phyloP scores from a whole-genome alignment of 2,797 vertebrate genomes.

The Megalops cyprinoides region DNA sequence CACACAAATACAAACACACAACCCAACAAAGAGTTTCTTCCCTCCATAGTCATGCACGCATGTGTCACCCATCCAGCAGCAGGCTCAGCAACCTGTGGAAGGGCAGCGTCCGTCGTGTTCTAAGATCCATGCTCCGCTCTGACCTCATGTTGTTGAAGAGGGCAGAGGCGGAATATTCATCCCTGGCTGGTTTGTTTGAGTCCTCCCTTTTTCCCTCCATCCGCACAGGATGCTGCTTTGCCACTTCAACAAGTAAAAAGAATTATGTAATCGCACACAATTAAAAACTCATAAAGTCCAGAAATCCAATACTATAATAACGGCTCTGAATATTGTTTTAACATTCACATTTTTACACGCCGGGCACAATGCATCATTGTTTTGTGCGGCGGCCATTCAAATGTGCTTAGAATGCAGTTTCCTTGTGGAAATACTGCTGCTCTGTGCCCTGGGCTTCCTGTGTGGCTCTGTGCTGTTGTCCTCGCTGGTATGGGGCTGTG shows the following conservation, averaged over 20 bases:
- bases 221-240: not conserved
- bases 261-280: constrained; percentile 46
- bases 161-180: not conserved
- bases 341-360: not conserved
- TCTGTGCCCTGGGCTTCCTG: not conserved
- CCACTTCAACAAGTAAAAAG: not conserved
- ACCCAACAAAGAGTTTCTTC: not conserved
- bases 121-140: not conserved
- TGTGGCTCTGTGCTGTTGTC: not conserved
- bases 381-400: not conserved
- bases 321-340: constrained; percentile 38
- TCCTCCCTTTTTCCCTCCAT: constrained; percentile 9
- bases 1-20: constrained; percentile 25
- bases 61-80: not conserved
- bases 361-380: constrained; percentile 46
- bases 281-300: constrained; percentile 46
- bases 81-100: not conserved
- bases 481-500: not conserved
- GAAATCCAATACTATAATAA: constrained; percentile 31
- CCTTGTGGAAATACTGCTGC: not conserved
- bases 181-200: not conserved
- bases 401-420: not conserved
- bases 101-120: not conserved
- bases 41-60: no score
- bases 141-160: constrained; percentile 3